Evolutionary conservation across 2,888 invertebrate species (phyloP), one percentile per base, ranked within the genome.

Genomic region (Cosmorhoe ocellata): DNA sequence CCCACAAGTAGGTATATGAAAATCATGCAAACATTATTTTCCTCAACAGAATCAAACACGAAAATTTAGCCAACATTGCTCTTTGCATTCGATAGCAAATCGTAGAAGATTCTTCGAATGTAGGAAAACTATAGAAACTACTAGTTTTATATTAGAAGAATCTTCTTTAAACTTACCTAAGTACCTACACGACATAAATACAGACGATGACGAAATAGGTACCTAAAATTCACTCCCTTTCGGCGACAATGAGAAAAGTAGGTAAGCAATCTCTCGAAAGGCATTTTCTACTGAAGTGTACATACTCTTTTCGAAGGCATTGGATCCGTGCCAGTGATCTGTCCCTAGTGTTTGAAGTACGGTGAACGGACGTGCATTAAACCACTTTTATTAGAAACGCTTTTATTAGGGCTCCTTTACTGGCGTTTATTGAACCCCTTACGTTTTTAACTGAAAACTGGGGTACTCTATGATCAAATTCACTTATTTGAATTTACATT

Each of bases 311-410:
- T 28, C 28, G 28, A 48, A 36, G 44, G 40, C 47, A 46, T 58
- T 79, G 79, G 79, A 75, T 50, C 58, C 11, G 31, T 70, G 80
- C 79, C 80, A 80, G 67, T 65, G 67, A 71, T 68, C 69, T 71
- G 69, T 74, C 74, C 64, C 66, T 64, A 69, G 67, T 68, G 68
- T 72, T 71, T 76, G 76, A 76, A 74, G 71, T 59, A 57, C 59
- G 54, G 44, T 30, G 58, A 60, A 56, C 64, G 65, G 66, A 71
- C 76, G 68, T 70, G 71, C 70, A 76, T 77, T 72, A 71, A 70
- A 70, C 67, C 66, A 61, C 64, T 76, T 76, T 74, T 77, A 75
- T 77, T 75, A 71, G 64, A 69, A 66, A 69, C 66, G 62, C 64
- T 74, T 74, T 70, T 71, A 74, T 70, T 70, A 66, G 68, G 64